Conservation (phyloP, 2,113 vertebrate species). For the Gymnogyps californianus region DNA sequence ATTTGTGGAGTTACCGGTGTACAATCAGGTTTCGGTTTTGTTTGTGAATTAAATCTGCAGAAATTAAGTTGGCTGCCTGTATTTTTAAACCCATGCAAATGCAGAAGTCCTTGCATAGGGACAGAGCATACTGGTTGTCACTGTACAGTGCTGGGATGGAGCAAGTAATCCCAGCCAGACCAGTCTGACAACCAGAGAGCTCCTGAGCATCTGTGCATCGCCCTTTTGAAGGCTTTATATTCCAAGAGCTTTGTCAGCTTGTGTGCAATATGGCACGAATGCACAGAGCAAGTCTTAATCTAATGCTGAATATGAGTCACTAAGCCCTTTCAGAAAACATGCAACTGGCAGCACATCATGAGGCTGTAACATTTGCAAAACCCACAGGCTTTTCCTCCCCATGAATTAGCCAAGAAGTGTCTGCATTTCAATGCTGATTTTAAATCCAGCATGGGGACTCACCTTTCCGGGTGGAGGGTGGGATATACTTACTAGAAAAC, state of each 20-base stretch:
- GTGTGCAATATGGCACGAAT: neutral
- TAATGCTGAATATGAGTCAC: neutral
- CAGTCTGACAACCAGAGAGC: neutral
- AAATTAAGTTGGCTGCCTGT: neutral
- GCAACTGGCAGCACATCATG: neutral
- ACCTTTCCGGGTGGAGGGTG: neutral
- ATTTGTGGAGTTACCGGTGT: neutral
- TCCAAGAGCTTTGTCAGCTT: neutral
- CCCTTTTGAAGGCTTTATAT: neutral
- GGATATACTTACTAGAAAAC: neutral
- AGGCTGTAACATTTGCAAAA: neutral
- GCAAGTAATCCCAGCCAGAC: neutral
- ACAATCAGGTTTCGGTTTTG: neutral
- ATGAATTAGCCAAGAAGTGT: neutral
- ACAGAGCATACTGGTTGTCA: neutral
- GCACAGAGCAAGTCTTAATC: neutral
- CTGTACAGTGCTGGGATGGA: neutral
- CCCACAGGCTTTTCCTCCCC: neutral
- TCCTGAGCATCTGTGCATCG: neutral
- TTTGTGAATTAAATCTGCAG: neutral
- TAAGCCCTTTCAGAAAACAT: neutral
- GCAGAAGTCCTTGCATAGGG: neutral
- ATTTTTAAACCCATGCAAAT: neutral
- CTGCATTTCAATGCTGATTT: neutral
- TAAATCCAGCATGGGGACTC: neutral